Conservation (phyloP, 2,113 vertebrate species). For the Takifugu flavidus region DNA sequence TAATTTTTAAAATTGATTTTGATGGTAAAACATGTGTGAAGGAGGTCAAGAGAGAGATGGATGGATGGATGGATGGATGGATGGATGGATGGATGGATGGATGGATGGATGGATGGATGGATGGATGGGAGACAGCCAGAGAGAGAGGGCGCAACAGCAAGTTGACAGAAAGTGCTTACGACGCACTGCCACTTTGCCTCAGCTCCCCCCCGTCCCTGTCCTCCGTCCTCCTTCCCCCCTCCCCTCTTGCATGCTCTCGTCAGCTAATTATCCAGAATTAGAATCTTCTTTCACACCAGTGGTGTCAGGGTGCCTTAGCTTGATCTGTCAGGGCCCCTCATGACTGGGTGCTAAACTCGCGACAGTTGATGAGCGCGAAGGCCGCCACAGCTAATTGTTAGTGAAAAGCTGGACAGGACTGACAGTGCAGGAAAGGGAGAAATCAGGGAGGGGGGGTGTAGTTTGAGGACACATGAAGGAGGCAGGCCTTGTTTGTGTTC, state of each 20-base stretch:
- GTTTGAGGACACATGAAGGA: slow-evolving; percentile 51
- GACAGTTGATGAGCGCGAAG: slow-evolving; percentile 76
- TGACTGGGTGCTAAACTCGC: slow-evolving; percentile 79
- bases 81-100: slow-evolving; percentile 24
- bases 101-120: slow-evolving; percentile 22
- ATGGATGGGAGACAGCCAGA: slow-evolving; percentile 14
- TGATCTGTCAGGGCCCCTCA: slow-evolving; percentile 71
- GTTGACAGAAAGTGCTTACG: slow-evolving; percentile 73
- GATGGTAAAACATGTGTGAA: slow-evolving; percentile 25
- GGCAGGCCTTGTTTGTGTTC: slow-evolving; percentile 53
- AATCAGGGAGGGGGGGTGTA: slow-evolving; percentile 8
- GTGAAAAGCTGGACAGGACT: slow-evolving; percentile 79
- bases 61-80: background rate
- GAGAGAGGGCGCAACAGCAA: slow-evolving; percentile 54
- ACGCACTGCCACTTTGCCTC: slow-evolving; percentile 68
- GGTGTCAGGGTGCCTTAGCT: slow-evolving; percentile 77
- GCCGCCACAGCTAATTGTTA: slow-evolving; percentile 74
- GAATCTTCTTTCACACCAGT: slow-evolving; percentile 81
- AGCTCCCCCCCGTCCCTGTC: slow-evolving; percentile 24
- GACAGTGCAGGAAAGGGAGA: slow-evolving; percentile 47
- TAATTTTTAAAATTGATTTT: too few species aligned
- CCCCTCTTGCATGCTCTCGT: slow-evolving; percentile 67
- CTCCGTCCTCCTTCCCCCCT: slow-evolving; percentile 13
- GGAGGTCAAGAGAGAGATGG: slow-evolving; percentile 42
- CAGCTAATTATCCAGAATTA: slow-evolving; percentile 83